Evolutionary conservation across 1,140 invertebrate species (phyloP), one percentile per base, ranked within the genome.

Genomic region (Musca domestica): DNA sequence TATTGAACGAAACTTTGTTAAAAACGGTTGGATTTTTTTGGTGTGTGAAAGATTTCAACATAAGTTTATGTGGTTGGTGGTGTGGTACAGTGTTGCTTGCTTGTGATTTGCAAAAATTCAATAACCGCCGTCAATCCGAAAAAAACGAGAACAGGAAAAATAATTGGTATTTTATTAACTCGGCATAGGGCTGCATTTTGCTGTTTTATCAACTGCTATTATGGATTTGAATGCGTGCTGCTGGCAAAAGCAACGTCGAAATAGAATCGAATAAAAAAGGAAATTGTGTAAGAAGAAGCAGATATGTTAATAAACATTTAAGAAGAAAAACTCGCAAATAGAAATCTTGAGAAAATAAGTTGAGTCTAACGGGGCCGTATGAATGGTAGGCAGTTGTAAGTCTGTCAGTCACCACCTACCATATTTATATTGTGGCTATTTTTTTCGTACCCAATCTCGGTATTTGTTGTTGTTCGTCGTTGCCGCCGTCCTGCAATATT

Each of bases 61-160:
- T 34, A 61, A 12, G 34, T 41, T 41, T 41, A 41, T 41, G 34
- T 41, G 34, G 10, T 41, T 41, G 34, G 34, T 41, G 34, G 34
- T 41, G 34, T 41, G 34, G 56, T 61, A 61, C 56, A 61, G 56
- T 61, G 56, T 61, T 61, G 56, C 56, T 61, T 61, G 56, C 56
- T 61, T 61, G 56, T 61, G 56, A 61, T 34, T 61, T 61, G 56
- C 56, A 61, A 61, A 61, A 61, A 41, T 41, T 61, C 34, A 61
- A 61, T 61, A 61, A 61, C 27, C 19, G 12, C 14, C 52, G 17
- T 20, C 34, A 41, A 41, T 41, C 34, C 12, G 34, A 61, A 61
- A 34, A 30, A 56, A 15, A 27, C 6, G 6, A 51, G 48, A 51
- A 51, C 17, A 19, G 17, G 4, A 19, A 19, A 51, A 51, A 51